Evolutionary conservation across 2,797 vertebrate genomes (phyloP).

Genomic region (Gorsachius magnificus): DNA sequence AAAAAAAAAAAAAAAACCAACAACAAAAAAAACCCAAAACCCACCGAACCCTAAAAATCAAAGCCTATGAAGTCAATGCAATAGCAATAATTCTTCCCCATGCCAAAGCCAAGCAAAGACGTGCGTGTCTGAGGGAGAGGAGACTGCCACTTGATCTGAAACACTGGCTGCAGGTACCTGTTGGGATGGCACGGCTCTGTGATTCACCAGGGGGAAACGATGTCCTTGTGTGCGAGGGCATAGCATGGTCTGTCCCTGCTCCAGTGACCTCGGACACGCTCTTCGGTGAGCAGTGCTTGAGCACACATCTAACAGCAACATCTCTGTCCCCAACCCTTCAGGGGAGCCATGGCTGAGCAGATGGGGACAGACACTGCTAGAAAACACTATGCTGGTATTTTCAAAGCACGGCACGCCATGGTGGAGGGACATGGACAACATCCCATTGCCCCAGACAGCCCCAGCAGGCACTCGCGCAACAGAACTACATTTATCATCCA

Average conservation of each 20-base stretch:
- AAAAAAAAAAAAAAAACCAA: no score
- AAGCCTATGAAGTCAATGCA: background rate
- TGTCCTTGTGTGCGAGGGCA: background rate
- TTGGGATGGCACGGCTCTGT: background rate
- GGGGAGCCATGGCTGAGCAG: background rate
- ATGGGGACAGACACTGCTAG: background rate
- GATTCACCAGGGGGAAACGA: background rate
- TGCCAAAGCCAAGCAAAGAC: background rate
- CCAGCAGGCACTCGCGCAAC: accelerated
- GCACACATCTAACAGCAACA: background rate
- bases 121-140: background rate
- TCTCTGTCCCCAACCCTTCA: background rate
- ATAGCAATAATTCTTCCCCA: background rate
- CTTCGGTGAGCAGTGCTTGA: accelerated
- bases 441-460: background rate
- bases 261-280: accelerated
- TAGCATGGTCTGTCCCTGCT: background rate
- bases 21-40: no score
- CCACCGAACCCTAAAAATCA: background rate
- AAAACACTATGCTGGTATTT: accelerated
- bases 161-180: background rate
- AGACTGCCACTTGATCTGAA: background rate
- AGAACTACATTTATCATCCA: background rate
- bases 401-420: background rate
- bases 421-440: accelerated